Evolutionary conservation across 2,113 vertebrate species (phyloP).

Genomic region (Scalopus aquaticus): DNA sequence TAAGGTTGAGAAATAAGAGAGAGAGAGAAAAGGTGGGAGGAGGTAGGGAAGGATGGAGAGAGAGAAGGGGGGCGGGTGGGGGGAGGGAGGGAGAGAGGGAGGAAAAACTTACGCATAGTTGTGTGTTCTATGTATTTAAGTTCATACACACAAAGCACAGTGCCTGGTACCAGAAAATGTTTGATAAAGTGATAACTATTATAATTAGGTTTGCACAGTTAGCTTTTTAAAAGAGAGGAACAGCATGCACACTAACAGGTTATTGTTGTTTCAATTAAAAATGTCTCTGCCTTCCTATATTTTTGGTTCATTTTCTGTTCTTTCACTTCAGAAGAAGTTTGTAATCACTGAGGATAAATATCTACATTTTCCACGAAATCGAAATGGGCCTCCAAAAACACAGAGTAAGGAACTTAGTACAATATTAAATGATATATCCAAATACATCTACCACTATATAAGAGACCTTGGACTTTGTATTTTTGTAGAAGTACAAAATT

Average conservation of each 20-base stretch:
- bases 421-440: constrained; percentile 16
- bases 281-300: not conserved
- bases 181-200: not conserved
- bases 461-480: constrained; percentile 52
- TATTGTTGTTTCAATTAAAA: not conserved
- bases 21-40: not conserved
- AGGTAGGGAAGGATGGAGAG: not conserved
- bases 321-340: not conserved
- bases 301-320: constrained; percentile 31
- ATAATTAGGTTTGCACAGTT: not conserved
- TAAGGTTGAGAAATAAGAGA: too few species aligned
- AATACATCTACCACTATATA: not conserved
- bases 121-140: not conserved
- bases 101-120: not conserved
- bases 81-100: not conserved
- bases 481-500: too few species aligned
- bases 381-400: not conserved
- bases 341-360: not conserved
- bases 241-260: not conserved
- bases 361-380: not conserved
- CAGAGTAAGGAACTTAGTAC: not conserved
- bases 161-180: not conserved
- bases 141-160: not conserved
- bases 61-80: not conserved
- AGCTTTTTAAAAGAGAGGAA: not conserved